phyloP scores from a whole-genome alignment of 2,888 invertebrate species.

The Trichacis sp. region DNA sequence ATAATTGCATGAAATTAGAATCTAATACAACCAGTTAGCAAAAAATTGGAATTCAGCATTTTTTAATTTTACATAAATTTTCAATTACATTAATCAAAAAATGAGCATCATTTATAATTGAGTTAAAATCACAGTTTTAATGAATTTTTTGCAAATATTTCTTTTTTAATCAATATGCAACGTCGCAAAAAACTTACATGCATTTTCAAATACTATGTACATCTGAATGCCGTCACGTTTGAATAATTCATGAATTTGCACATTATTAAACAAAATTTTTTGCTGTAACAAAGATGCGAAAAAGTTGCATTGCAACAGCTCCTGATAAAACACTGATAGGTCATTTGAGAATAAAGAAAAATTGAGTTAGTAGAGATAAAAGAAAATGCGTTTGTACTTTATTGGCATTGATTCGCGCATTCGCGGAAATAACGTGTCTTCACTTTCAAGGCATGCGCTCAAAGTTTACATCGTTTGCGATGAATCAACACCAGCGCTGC shows the following conservation, averaged over 20 bases:
- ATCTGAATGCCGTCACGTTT: no score
- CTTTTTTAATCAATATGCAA: neutral
- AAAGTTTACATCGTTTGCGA: neutral
- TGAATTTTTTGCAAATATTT: no score
- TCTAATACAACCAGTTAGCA: no score
- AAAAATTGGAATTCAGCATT: no score
- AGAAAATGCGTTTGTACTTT: neutral
- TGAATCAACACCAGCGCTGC: neutral
- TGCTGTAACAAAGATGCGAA: neutral
- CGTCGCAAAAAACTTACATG: neutral
- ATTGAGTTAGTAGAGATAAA: neutral
- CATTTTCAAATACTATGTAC: no score
- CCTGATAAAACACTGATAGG: neutral
- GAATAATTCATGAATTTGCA: no score
- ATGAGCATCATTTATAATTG: no score
- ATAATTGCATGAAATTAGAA: no score
- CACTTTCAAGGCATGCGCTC: neutral
- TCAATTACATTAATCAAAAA: no score
- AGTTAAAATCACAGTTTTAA: neutral
- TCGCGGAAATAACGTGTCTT: slow-evolving; percentile 28
- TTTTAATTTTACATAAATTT: no score
- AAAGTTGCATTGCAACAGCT: neutral
- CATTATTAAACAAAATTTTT: no score
- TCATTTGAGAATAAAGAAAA: neutral
- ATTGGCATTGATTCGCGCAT: slow-evolving; percentile 43